Evolutionary conservation across 30 jellyfish, hydroid and myxozoan genomes (phyloP), one percentile per base, ranked within the genome.

Genomic region (Aurelia aurita complex sp. Pacific): DNA sequence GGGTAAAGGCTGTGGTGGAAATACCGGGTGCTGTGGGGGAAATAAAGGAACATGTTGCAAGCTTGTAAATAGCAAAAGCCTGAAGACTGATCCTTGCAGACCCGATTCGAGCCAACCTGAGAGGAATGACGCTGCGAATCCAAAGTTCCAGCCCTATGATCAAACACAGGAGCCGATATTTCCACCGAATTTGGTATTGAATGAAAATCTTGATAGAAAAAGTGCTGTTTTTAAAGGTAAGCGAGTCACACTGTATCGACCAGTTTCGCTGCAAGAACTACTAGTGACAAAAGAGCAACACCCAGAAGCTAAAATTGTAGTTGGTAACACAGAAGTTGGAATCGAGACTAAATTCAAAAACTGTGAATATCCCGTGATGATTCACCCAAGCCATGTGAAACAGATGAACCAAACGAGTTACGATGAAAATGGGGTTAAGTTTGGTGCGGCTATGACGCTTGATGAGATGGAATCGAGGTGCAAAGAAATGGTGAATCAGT

Each of bases 401-500:
- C 83, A 80, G 62, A 51, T 80, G 69, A 80, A 66, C 10, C 34
- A 72, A 57, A 66, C 67, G 19, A 14, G 14, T 32, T 42, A 4
- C 38, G 18, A 32, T 67, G 57, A 64, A 23, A 64, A 62, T 50
- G 76, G 90, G 16, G 78, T 80, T 2, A 80, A 29, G 34, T 43
- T 80, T 15, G 90, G 90, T 1, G 90, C 90, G 13, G 68, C 90
- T 15, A 73, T 67, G 12, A 80, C 90, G 11, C 82, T 80, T 29
- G 52, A 53, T 5, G 4, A 67, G 17, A 32, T 67, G 14, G 90
- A 80, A 80, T 74, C 23, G 10, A 52, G 46, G 29, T 80, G 90
- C 46, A 50, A 51, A 16, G 34, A 66, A 36, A 1, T 67, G 90
- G 17, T 65, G 29, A 60, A 52, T 0, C 17, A 40, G 0, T 52